Percentiles rank a stretch among this genome's conserved stretches.
Evolutionary conservation across 2,888 invertebrate genomes (phyloP).

Genomic region (Odontocolon sp.): DNA sequence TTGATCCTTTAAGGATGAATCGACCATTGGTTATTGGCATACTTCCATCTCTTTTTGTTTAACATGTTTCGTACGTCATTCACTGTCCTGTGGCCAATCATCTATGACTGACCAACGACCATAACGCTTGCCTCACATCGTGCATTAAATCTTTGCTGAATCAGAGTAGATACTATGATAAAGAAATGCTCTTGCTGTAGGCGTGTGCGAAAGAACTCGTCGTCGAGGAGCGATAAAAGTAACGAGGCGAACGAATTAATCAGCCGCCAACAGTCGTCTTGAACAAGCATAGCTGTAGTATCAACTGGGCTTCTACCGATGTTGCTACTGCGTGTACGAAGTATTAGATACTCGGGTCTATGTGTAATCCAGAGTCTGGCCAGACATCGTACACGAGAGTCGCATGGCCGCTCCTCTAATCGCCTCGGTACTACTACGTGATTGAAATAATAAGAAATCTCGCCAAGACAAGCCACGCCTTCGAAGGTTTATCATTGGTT

Average conservation of each 20-base stretch:
- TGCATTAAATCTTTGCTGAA: not conserved
- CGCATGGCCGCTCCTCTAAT: conserved; percentile 58
- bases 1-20: no score
- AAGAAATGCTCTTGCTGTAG: conserved; percentile 27
- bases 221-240: conserved; percentile 56
- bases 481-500: conserved; percentile 69
- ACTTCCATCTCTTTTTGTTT: no score
- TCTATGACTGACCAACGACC: no score
- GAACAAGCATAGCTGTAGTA: not conserved
- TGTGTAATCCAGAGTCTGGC: conserved; percentile 22
- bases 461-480: conserved; percentile 69
- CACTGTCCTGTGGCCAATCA: no score
- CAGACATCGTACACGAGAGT: conserved; percentile 49
- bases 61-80: no score
- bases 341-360: conserved; percentile 27
- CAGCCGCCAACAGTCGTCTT: conserved; percentile 37
- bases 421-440: conserved; percentile 63
- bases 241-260: conserved; percentile 65
- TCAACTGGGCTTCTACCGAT: conserved; percentile 5
- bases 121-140: no score
- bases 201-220: conserved; percentile 46
- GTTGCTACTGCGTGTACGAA: not conserved
- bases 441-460: conserved; percentile 75
- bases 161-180: conserved; percentile 7
- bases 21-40: no score